Base-by-base conservation (phyloP, 2,113 vertebrate genomes). In the Hippoglossus stenolepis region DNA sequence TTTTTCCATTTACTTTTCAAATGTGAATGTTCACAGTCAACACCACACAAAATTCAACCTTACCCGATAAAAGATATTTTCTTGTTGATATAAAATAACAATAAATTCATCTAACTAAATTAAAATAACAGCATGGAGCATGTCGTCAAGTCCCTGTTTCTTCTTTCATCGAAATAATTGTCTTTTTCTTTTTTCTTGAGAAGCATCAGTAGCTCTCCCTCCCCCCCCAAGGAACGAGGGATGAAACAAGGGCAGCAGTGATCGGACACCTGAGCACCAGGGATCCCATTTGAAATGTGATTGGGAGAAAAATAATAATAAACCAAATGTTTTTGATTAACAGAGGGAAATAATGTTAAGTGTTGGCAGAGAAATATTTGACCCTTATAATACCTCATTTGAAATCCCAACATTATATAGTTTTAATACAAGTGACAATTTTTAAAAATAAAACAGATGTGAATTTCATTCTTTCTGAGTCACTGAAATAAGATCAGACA, bases 11-110 rank as follows among this genome's bases (percentile, higher is more conserved):
- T 90, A 75, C 85, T 91, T 90, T 89, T 91, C 89, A 90, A 91
- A 93, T 90, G 91, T 93, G 92, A 91, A 93, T 93, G 89, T 94
- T 93, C 91, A 93, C 91, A 92, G 91, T 90, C 88, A 88, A 93
- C 91, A 92, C 90, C 92, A 92, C 91, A 93, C 90, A 88, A 87
- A 90, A 89, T 86, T 88, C 90, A 89, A 91, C 85, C 89, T 90
- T 84, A 93, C 87, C 87, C 76, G 31, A 89, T 92, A 92, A 90
- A 87, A 92, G 87, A 91, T 72, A 85, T 86, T 88, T 88, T 90
- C 79, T 90, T 87, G 69, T 90, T 79, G 89, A 92, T 94, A 94
- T 92, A 94, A 94, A 94, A 94, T 91, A 86, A 93, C 86, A 86
- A 89, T 89, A 87, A 91, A 91, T 91, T 90, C 83, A 89, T 91